These are phyloP conservation scores for Papilio machaon DNA, from an alignment of 1,140 invertebrate species.

Conservation along the genomic window DNA sequence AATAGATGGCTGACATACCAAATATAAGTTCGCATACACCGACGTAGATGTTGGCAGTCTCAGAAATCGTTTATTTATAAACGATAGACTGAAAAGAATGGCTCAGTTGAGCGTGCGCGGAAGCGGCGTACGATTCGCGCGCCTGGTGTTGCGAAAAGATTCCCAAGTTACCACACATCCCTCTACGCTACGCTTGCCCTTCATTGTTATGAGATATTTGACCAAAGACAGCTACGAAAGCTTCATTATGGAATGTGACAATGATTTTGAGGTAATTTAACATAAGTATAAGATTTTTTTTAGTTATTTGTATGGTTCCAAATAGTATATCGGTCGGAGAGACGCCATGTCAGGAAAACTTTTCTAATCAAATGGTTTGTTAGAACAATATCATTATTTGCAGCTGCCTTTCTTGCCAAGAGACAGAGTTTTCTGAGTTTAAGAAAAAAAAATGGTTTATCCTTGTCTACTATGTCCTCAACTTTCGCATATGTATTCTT, in stretches of 20 bases:
- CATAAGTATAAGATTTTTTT: too few relatives aligned
- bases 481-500: not conserved
- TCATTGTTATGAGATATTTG: slow-evolving; percentile 64
- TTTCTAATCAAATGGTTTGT: not conserved
- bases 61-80: slow-evolving; percentile 71
- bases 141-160: slow-evolving; percentile 36
- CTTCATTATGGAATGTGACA: slow-evolving; percentile 71
- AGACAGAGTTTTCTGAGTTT: too few relatives aligned
- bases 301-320: slow-evolving; percentile 24
- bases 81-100: slow-evolving; percentile 63
- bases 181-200: slow-evolving; percentile 32
- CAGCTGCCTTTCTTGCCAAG: not conserved
- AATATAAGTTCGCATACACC: slow-evolving; percentile 53
- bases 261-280: slow-evolving; percentile 71
- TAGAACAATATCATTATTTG: not conserved
- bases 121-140: slow-evolving; percentile 47
- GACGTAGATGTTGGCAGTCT: slow-evolving; percentile 62
- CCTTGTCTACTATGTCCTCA: too few relatives aligned
- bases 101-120: slow-evolving; percentile 58
- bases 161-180: slow-evolving; percentile 39
- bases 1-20: slow-evolving; percentile 44
- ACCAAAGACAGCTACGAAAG: slow-evolving; percentile 65
- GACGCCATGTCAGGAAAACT: not conserved
- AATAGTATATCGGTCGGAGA: not conserved
- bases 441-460: not conserved